These are phyloP conservation scores for Chiloscyllium plagiosum DNA, from an alignment of 2,113 vertebrate genomes.

Conservation along the genomic window DNA sequence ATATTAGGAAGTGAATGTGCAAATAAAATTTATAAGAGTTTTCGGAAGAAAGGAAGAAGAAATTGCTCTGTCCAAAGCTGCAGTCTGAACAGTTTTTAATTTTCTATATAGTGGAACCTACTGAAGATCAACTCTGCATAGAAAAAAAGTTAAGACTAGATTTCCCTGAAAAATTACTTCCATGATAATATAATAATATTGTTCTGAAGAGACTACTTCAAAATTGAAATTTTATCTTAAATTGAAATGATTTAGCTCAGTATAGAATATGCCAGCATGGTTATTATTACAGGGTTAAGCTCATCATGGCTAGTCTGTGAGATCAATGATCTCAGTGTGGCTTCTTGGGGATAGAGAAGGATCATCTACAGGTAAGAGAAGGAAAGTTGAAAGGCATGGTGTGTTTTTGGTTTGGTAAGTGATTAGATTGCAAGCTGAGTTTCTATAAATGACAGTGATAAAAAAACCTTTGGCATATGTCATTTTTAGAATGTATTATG, in stretches of 20 bases:
- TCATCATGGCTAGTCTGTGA: background rate
- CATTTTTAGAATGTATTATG: background rate
- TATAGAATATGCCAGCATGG: background rate
- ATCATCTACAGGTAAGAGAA: background rate
- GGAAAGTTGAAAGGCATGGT: background rate
- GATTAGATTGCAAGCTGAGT: background rate
- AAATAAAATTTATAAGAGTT: background rate
- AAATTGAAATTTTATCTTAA: background rate
- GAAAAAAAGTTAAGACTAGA: background rate
- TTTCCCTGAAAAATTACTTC: background rate
- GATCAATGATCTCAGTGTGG: background rate
- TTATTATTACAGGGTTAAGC: background rate
- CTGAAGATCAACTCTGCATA: background rate
- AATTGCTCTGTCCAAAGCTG: background rate
- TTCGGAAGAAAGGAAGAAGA: background rate
- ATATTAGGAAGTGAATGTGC: conserved; percentile 8
- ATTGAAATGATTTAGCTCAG: background rate
- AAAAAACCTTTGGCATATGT: background rate
- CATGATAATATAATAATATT: background rate
- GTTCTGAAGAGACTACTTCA: background rate
- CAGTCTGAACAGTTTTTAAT: background rate
- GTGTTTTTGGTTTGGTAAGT: background rate
- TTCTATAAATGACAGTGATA: background rate
- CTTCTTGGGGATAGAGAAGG: background rate
- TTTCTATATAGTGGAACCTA: background rate